Evolutionary conservation across 2,113 vertebrate genomes (phyloP), one percentile per base, ranked within the genome.

Genomic region (Datnioides undecimradiatus): DNA sequence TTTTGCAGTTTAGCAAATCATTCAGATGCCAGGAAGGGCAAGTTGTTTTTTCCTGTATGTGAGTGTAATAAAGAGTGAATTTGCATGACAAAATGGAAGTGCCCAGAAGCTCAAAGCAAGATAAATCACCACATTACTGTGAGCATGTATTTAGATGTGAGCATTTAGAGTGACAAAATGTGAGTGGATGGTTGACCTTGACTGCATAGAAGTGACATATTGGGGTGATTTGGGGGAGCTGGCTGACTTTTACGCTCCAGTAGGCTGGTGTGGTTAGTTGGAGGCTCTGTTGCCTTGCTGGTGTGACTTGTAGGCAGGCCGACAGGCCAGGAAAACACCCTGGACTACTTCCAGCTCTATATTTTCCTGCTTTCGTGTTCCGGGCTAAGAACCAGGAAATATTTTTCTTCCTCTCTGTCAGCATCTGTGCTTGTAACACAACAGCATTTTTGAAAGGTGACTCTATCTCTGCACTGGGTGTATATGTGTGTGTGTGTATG

Each of bases 141-240:
- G 45, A 49, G 40, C 70, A 45, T 83, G 74, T 76, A 88, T 91
- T 86, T 68, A 67, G 51, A 82, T 83, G 75, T 82, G 43, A 82
- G 77, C 38, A 3, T 87, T 87, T n/a, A 82, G 52, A 64, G 63
- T 79, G 82, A 73, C 81, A 86, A 76, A 83, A 88, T 82, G 60
- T 36, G 70, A 83, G 76, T 6, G 43, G 84, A 88, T 40, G 82
- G 76, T 83, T 92, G 92, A 95, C 92, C 93, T 93, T 95, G 94
- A 94, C 85, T 43, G 83, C 72, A 62, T 58, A 73, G 88, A 92
- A 91, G 88, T 94, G 94, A 94, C 93, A 91, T 80, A 93, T 91
- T 82, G 71, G 82, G 92, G 89, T 91, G 89, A 92, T 92, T 88
- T 90, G 70, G 29, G 58, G 62, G 79, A 76, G 70, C 85, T 73